These are phyloP conservation scores for Anthrax anthrax DNA, from an alignment of 2,888 invertebrate genomes.

Conservation along the genomic window DNA sequence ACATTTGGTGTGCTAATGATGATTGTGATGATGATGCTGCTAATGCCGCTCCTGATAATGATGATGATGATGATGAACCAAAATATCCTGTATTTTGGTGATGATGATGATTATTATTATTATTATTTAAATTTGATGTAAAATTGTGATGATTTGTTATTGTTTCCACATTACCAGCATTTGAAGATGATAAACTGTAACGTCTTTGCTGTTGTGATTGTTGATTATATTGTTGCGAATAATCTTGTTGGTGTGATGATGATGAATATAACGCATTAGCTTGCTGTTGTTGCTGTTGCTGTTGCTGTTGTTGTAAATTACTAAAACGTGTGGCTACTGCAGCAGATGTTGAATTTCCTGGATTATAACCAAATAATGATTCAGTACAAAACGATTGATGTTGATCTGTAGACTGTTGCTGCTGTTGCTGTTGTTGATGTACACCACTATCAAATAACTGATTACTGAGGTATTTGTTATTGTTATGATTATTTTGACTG, in stretches of 20 bases:
- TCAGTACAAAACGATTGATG: constrained; percentile 1
- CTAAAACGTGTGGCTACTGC: constrained; percentile 11
- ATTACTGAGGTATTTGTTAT: not conserved
- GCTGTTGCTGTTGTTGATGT: not conserved
- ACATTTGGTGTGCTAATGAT: not conserved
- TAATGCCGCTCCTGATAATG: not conserved
- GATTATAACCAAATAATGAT: not conserved
- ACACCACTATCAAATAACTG: not conserved
- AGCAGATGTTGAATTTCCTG: constrained; percentile 2
- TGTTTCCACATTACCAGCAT: not conserved
- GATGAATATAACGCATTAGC: not conserved
- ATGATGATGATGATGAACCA: not conserved
- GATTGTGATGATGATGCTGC: not conserved
- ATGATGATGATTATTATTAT: too few relatives aligned
- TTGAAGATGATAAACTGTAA: not conserved
- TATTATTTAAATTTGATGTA: not conserved
- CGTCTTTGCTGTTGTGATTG: not conserved
- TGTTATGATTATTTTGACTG: constrained; percentile 13
- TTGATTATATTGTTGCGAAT: not conserved
- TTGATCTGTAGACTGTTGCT: too few relatives aligned
- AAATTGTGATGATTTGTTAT: not conserved
- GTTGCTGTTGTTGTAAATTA: constrained; percentile 13
- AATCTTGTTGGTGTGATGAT: not conserved
- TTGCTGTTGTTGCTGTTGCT: constrained; percentile 4
- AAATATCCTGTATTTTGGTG: not conserved